Evolutionary conservation across 2,888 invertebrate species (phyloP).

Genomic region (Oxyteleia sp.): DNA sequence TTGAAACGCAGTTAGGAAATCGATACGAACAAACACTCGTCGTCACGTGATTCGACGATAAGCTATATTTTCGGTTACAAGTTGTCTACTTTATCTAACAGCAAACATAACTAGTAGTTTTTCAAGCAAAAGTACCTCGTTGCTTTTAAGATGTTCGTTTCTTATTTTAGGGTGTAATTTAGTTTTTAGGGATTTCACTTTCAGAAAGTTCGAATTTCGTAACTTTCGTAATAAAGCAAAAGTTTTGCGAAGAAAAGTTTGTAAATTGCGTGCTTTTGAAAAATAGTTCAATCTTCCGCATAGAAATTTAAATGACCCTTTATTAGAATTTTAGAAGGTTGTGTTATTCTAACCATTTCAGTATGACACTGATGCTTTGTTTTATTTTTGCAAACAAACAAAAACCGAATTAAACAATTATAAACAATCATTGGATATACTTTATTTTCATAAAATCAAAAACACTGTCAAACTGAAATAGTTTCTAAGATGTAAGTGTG

Average conservation of each 20-base stretch:
- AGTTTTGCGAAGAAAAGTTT: slow-evolving; percentile 36
- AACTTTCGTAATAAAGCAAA: slow-evolving; percentile 45
- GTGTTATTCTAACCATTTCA: slow-evolving; percentile 41
- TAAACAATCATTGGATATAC: too few species aligned
- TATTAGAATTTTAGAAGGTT: slow-evolving; percentile 31
- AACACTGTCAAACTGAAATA: too few species aligned
- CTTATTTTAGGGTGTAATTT: slow-evolving; percentile 39
- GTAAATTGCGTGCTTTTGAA: slow-evolving; percentile 45
- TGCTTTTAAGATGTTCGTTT: slow-evolving; percentile 35
- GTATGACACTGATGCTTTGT: too few species aligned
- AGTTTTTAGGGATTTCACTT: slow-evolving; percentile 39
- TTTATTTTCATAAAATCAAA: too few species aligned
- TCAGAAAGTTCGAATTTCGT: slow-evolving; percentile 30
- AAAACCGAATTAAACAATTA: too few species aligned
- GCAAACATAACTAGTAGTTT: slow-evolving; percentile 24
- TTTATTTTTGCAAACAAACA: too few species aligned
- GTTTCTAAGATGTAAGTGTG: too few species aligned
- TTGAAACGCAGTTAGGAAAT: too few species aligned
- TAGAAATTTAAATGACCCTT: slow-evolving; percentile 42
- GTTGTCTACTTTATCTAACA: slow-evolving; percentile 5
- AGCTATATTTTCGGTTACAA: neutral
- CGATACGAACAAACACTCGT: too few species aligned
- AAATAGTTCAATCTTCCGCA: slow-evolving; percentile 22
- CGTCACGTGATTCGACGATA: neutral
- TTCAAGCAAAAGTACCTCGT: slow-evolving; percentile 18